A percentile compares a stretch with the other conserved stretches of the same genome.
Evolutionary conservation across 2,113 vertebrate species (phyloP).

Genomic region (Epinephelus cyanopodus): DNA sequence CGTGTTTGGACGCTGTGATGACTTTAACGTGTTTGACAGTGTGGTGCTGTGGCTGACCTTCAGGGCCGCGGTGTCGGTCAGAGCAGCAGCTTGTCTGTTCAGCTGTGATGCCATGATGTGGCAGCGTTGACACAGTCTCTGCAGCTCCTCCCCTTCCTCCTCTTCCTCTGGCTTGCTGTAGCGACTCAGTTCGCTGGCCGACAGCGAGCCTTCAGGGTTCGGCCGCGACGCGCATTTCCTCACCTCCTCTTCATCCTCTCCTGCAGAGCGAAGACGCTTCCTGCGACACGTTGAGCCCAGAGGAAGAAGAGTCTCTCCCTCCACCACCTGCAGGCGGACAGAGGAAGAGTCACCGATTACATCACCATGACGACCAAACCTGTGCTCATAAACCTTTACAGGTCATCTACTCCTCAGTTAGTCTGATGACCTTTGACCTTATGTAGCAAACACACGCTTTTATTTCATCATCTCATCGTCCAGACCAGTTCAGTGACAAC

Average conservation of each 20-base stretch:
- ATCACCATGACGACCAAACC: no score
- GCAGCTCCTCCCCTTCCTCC: constrained; percentile 62
- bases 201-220: constrained; percentile 86
- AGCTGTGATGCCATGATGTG: constrained; percentile 88
- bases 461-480: no score
- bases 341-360: background rate
- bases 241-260: constrained; percentile 73
- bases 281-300: constrained; percentile 68
- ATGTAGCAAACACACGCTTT: no score
- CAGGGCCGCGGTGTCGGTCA: constrained; percentile 81
- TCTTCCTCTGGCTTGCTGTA: constrained; percentile 64
- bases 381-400: no score
- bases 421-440: no score
- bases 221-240: constrained; percentile 82
- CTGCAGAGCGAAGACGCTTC: constrained; percentile 82
- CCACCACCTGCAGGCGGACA: constrained; percentile 73
- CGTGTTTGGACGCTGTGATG: background rate
- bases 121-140: constrained; percentile 85
- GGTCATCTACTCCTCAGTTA: no score
- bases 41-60: constrained; percentile 78
- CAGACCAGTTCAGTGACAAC: no score
- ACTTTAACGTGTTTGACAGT: no score
- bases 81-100: constrained; percentile 87
- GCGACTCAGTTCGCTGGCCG: constrained; percentile 79
- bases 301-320: constrained; percentile 78